Evolutionary conservation across 2,888 invertebrate genomes (phyloP).

Genomic region (Protodeltote pygarga): DNA sequence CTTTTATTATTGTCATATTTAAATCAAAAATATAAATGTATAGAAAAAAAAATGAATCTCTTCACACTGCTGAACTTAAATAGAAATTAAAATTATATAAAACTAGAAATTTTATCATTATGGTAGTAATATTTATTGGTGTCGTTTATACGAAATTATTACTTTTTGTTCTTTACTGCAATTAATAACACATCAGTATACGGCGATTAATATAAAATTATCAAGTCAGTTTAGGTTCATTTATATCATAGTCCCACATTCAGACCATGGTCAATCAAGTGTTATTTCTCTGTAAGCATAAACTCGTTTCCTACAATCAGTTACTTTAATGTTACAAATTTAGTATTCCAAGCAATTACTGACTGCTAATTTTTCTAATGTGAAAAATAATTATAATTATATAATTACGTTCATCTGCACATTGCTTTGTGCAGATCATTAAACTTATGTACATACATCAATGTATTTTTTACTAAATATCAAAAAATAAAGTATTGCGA

Average conservation of each 20-base stretch:
- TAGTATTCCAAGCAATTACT: slow-evolving; percentile 33
- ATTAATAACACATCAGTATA: slow-evolving; percentile 30
- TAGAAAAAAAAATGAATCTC: slow-evolving; percentile 68
- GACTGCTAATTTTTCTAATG: slow-evolving; percentile 30
- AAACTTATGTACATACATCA: slow-evolving; percentile 77
- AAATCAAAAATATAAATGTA: slow-evolving; percentile 63
- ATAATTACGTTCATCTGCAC: slow-evolving; percentile 62
- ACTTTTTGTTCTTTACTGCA: slow-evolving; percentile 42
- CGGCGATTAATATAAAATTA: slow-evolving; percentile 19
- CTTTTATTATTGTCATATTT: slow-evolving; percentile 67
- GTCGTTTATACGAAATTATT: slow-evolving; percentile 43
- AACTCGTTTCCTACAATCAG: slow-evolving; percentile 19
- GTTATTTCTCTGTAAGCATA: slow-evolving; percentile 30
- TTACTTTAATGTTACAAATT: slow-evolving; percentile 27
- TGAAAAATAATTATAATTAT: slow-evolving; percentile 40
- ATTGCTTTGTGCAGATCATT: slow-evolving; percentile 67
- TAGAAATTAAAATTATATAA: slow-evolving; percentile 60
- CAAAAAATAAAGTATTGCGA: slow-evolving; percentile 80
- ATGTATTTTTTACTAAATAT: slow-evolving; percentile 84
- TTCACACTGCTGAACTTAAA: slow-evolving; percentile 67
- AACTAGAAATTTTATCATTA: slow-evolving; percentile 67
- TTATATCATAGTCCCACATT: slow-evolving; percentile 17
- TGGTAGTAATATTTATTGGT: slow-evolving; percentile 61
- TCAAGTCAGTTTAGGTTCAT: slow-evolving; percentile 17
- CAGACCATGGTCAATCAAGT: slow-evolving; percentile 31